A percentile compares a stretch with the other conserved stretches of the same genome.
Conservation (phyloP, 2,797 vertebrate genomes). For the Epinephelus awoara region DNA sequence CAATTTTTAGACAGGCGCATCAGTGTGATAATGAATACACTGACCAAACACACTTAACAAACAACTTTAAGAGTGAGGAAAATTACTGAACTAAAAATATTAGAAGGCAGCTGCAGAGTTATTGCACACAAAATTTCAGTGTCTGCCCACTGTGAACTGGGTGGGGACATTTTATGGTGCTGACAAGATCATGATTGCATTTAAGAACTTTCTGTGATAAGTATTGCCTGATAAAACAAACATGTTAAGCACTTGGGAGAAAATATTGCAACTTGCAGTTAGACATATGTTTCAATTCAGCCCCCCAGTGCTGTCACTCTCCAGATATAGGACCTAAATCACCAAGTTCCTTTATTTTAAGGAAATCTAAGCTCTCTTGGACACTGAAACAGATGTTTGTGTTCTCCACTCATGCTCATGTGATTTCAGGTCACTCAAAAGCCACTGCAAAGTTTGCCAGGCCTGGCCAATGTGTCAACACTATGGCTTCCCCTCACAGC, state of each 20-base stretch:
- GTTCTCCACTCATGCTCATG: constrained; percentile 46
- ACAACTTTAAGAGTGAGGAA: constrained; percentile 1
- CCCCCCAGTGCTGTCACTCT: constrained; percentile 16
- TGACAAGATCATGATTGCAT: not conserved
- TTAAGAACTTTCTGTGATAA: not conserved
- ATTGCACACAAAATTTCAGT: constrained; percentile 10
- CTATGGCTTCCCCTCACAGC: constrained; percentile 54
- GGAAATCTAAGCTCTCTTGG: constrained; percentile 41
- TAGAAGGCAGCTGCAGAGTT: not conserved
- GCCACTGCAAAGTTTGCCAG: constrained; percentile 51
- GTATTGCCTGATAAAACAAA: not conserved
- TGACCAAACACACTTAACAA: not conserved
- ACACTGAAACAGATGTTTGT: constrained; percentile 58
- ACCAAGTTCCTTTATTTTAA: constrained; percentile 49
- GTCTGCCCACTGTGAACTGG: not conserved
- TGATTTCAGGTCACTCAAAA: constrained; percentile 69
- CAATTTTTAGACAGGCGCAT: constrained; percentile 9
- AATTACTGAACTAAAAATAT: not conserved
- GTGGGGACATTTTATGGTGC: not conserved
- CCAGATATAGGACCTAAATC: constrained; percentile 28
- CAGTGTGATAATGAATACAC: not conserved
- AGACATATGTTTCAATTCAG: not conserved
- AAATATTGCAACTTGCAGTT: not conserved
- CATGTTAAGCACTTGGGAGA: not conserved
- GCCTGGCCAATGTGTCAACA: constrained; percentile 61